Conservation (phyloP, 2,797 vertebrate genomes). For the Diceros bicornis region DNA sequence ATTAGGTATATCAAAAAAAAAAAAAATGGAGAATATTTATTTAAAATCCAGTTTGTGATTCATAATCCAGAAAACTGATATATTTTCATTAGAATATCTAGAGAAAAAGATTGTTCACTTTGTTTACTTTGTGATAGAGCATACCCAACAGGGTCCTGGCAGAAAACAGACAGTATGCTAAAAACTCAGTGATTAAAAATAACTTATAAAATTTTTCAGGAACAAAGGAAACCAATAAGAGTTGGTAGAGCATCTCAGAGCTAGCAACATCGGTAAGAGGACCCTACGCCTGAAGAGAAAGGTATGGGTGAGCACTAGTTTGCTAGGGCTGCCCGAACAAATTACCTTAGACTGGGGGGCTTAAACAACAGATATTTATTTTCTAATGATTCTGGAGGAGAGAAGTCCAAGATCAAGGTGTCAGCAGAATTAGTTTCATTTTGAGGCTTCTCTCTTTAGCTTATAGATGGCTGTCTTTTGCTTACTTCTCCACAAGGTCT, state of each 20-base stretch:
- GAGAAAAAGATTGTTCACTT: neutral
- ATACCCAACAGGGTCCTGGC: neutral
- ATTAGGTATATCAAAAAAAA: neutral
- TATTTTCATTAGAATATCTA: neutral
- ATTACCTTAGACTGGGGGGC: too few relatives aligned
- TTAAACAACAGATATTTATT: neutral
- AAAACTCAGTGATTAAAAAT: neutral
- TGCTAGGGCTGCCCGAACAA: neutral
- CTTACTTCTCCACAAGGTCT: too few relatives aligned
- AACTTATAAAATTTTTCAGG: neutral
- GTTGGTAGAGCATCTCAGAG: neutral
- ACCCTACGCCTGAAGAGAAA: neutral
- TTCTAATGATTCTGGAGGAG: neutral
- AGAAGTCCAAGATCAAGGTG: neutral
- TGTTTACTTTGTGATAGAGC: neutral
- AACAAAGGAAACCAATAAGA: neutral
- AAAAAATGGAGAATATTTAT: neutral
- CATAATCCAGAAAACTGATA: neutral
- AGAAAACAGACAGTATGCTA: neutral
- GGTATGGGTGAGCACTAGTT: neutral
- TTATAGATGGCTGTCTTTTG: neutral
- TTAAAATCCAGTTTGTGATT: neutral
- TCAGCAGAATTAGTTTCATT: neutral
- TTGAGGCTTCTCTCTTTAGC: neutral
- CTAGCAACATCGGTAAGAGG: neutral